These are phyloP conservation scores for Hecatera dysodea DNA, from an alignment of 2,888 invertebrate genomes.

Conservation along the genomic window DNA sequence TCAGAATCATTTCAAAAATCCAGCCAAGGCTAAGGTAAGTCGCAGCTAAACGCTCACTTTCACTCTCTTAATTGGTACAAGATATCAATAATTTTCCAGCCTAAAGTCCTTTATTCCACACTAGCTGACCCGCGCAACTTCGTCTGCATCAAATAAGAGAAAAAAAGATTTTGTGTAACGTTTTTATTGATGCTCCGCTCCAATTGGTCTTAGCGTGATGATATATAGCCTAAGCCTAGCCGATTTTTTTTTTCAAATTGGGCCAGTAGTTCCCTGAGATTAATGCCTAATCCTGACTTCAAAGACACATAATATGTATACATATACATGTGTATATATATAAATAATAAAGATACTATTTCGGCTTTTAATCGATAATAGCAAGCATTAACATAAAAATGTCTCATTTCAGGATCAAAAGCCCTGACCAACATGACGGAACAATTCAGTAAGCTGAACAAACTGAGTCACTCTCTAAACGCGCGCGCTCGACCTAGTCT, in stretches of 20 bases:
- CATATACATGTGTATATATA: no score
- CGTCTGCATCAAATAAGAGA: no score
- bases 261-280: no score
- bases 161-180: no score
- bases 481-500: slow-evolving; percentile 89
- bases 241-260: no score
- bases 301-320: no score
- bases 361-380: not conserved
- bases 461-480: slow-evolving; percentile 92
- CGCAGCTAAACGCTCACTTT: not conserved
- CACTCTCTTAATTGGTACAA: not conserved
- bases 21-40: slow-evolving; percentile 29
- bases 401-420: slow-evolving; percentile 92
- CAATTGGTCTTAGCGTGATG: no score
- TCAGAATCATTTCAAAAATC: slow-evolving; percentile 10
- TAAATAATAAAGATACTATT: not conserved
- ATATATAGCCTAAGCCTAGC: no score
- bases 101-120: not conserved
- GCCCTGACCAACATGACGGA: slow-evolving; percentile 96
- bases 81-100: no score
- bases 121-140: no score
- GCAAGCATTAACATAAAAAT: not conserved
- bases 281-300: no score
- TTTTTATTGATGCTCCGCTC: no score
- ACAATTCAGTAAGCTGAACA: slow-evolving; percentile 96